Percentiles rank a stretch among this genome's conserved stretches.
Conservation (phyloP, 2,113 vertebrate species). For the Oriolus oriolus region DNA sequence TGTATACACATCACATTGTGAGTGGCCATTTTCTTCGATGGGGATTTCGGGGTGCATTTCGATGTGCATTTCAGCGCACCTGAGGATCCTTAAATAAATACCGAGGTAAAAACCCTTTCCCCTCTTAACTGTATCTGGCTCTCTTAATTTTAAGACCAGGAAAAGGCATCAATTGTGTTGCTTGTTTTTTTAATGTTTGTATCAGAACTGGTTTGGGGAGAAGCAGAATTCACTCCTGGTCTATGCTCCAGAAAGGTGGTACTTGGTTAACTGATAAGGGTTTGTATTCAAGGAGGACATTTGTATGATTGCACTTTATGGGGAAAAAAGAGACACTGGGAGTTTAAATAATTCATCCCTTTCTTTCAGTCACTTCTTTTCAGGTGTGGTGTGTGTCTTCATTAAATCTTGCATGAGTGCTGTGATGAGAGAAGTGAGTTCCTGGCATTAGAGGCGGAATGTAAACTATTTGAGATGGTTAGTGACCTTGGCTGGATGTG, state of each 20-base stretch:
- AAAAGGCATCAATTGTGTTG: no score
- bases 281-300: background rate
- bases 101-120: no score
- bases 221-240: background rate
- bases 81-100: no score
- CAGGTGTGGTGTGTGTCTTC: background rate
- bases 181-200: background rate
- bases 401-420: background rate
- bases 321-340: background rate
- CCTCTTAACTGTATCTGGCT: no score
- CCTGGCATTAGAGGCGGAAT: background rate
- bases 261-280: background rate
- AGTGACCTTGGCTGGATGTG: background rate
- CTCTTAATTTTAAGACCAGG: no score
- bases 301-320: background rate
- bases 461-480: background rate
- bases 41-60: no score
- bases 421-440: background rate
- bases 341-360: constrained; percentile 24
- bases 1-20: no score
- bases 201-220: background rate
- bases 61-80: no score
- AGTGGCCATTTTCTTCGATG: no score
- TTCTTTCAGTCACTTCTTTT: constrained; percentile 3
- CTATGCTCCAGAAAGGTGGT: background rate